A percentile compares a stretch with the other conserved stretches of the same genome.
phyloP scores from a whole-genome alignment of 2,113 vertebrate genomes.

The Stomatorhinus ivindoensis region DNA sequence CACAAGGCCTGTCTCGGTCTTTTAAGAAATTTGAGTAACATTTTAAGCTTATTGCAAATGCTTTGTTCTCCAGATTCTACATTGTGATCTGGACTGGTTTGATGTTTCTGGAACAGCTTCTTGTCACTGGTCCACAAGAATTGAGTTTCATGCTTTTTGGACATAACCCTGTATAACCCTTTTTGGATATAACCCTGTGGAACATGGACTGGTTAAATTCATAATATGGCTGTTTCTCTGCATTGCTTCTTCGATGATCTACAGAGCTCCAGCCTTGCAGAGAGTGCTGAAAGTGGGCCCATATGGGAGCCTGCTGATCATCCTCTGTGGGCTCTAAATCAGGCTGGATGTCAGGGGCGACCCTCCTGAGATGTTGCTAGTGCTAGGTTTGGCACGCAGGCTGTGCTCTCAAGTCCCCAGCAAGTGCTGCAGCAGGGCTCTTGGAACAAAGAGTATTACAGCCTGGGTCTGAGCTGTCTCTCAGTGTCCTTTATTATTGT shows the following conservation, averaged over 20 bases:
- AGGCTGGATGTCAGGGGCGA: not conserved
- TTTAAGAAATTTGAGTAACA: not conserved
- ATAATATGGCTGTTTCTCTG: not conserved
- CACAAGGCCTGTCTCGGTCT: not conserved
- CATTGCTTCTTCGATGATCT: not conserved
- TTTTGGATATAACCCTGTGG: not conserved
- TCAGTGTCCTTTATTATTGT: not conserved
- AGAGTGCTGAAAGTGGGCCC: not conserved
- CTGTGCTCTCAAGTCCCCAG: not conserved
- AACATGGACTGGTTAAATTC: not conserved
- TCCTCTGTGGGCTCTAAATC: slow-evolving; percentile 15
- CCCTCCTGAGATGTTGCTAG: not conserved
- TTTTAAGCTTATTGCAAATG: not conserved
- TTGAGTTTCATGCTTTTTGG: not conserved
- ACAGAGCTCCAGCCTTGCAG: not conserved
- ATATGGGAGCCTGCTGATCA: not conserved
- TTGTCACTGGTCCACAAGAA: not conserved
- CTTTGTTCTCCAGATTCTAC: not conserved
- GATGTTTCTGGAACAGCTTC: not conserved
- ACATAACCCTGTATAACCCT: not conserved
- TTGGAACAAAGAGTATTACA: not conserved
- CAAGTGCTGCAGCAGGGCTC: not conserved
- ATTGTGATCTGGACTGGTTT: not conserved
- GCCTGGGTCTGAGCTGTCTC: not conserved
- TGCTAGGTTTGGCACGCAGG: not conserved